phyloP scores from a whole-genome alignment of 2,888 invertebrate species.

The Bimastos eiseni region DNA sequence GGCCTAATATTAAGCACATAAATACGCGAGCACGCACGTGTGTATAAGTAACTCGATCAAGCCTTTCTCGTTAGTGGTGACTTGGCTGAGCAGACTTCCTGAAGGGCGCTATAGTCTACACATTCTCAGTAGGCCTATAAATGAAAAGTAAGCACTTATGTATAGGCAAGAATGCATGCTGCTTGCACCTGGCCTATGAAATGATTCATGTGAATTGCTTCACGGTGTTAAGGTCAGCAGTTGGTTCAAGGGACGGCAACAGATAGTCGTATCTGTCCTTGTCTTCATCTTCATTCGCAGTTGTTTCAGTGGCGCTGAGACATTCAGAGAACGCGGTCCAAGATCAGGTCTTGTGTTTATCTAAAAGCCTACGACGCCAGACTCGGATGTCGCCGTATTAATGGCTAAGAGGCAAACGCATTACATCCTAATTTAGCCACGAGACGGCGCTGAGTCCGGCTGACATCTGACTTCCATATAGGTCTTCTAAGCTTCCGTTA shows the following conservation, averaged over 20 bases:
- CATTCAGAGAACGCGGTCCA: background rate
- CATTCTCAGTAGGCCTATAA: too few relatives aligned
- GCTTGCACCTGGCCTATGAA: background rate
- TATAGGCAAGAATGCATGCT: too few relatives aligned
- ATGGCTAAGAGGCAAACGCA: background rate
- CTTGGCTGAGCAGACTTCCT: too few relatives aligned
- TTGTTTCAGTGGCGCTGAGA: background rate
- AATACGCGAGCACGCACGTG: too few relatives aligned
- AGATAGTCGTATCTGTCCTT: background rate
- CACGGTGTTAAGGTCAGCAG: background rate
- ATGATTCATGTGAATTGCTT: background rate
- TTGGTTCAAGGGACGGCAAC: background rate
- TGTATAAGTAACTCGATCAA: too few relatives aligned
- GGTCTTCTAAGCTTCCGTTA: background rate
- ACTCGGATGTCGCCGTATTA: background rate
- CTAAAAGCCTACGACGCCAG: background rate
- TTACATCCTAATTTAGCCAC: background rate
- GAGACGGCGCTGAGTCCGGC: background rate
- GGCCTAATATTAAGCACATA: too few relatives aligned
- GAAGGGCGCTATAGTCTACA: too few relatives aligned
- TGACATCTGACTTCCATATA: conserved; percentile 13
- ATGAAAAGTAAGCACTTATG: too few relatives aligned
- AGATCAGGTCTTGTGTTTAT: background rate
- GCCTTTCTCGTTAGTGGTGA: too few relatives aligned
- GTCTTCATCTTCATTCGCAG: background rate